Evolutionary conservation across 2,113 vertebrate genomes (phyloP), one percentile per base, ranked within the genome.

Genomic region (Ceyx cyanopectus): DNA sequence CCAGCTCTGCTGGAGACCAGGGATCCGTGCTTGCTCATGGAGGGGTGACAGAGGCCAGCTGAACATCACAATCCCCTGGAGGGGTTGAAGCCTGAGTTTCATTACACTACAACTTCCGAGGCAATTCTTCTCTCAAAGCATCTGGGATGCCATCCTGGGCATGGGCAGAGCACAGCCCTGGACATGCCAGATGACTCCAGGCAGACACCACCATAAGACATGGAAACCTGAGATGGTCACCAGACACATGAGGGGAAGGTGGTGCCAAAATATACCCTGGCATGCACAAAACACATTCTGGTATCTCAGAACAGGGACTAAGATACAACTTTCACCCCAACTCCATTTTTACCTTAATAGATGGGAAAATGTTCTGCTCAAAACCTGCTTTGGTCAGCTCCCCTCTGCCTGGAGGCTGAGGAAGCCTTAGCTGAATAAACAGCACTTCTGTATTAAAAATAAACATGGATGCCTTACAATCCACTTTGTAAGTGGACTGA

Each of bases 361-460:
- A 66, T 2, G 5, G 17, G 26, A 23, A 81, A 75, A 83, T 6
- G 23, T n/a, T 51, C 66, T 84, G 80, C 77, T 90, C 54, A 75
- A 92, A 88, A 83, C 34, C 32, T 86, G 66, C 69, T 73, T 81
- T 60, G 11, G 3, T 92, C 66, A 90, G 54, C 62, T 87, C n/a
- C 12, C 61, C 60, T 91, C 56, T 66, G 69, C 65, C 69, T 76
- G 83, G 18, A 81, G 86, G 73, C 66, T 63, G 69, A 92, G 34
- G 43, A 75, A 93, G 53, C 41, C 80, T 88, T 53, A 91, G 87
- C 80, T 83, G 90, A 81, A 93, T 53, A 94, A 94, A 88, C 82
- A 93, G 54, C 74, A 68, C 77, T 90, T 93, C 12, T 43, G 22
- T 81, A 69, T 67, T 62, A 87, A 89, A 89, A 87, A 92, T 57